Conservation (phyloP, 2,888 invertebrate species). For the Branchipolynoe longqiensis region DNA sequence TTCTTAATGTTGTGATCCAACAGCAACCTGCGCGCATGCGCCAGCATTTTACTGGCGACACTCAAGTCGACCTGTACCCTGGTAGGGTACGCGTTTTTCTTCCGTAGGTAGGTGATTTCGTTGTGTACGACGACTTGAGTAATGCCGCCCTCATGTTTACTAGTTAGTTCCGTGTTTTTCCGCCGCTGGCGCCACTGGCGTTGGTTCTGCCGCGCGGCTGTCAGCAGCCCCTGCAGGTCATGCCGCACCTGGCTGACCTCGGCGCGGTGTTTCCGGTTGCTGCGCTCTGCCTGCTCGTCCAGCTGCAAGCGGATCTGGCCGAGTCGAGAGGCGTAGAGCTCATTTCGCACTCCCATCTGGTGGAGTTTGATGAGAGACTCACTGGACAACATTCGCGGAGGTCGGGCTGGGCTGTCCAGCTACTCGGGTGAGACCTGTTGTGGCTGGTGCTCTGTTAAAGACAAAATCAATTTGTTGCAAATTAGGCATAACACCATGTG, state of each 20-base stretch:
- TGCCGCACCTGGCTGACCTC: constrained; percentile 73
- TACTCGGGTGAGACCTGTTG: no score
- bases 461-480: no score
- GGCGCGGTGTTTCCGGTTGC: constrained; percentile 71
- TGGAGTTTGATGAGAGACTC: no score
- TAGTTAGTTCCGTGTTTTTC: constrained; percentile 73
- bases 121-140: constrained; percentile 56
- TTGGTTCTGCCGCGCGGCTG: constrained; percentile 73
- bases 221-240: constrained; percentile 76
- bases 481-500: no score
- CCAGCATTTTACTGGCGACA: constrained; percentile 12
- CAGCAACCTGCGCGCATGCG: constrained; percentile 34
- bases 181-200: constrained; percentile 73
- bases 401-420: no score
- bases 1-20: constrained; percentile 27
- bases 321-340: constrained; percentile 75
- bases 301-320: constrained; percentile 68
- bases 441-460: no score
- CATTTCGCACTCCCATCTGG: constrained; percentile 77
- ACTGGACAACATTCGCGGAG: no score
- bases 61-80: not conserved
- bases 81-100: constrained; percentile 55
- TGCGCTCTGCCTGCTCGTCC: constrained; percentile 70
- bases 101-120: constrained; percentile 63
- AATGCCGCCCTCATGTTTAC: constrained; percentile 75